These are phyloP conservation scores for Mesocricetus auratus DNA, from an alignment of 2,113 vertebrate species.

Conservation along the genomic window DNA sequence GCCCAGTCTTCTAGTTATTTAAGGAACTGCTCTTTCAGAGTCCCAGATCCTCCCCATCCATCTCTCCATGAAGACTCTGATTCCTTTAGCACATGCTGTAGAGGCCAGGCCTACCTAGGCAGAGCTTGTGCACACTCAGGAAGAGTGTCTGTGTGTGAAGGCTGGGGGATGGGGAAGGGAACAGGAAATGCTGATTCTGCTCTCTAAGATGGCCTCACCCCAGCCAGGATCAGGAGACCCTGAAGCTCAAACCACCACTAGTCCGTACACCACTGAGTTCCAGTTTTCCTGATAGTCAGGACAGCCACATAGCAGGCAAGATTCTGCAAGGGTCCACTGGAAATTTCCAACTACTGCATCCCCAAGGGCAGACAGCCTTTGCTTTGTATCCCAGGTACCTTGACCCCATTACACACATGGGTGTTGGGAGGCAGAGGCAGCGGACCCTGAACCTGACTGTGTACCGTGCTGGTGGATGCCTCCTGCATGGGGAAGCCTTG, in stretches of 20 bases:
- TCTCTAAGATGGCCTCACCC: too few species aligned
- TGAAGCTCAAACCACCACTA: not conserved
- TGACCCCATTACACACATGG: not conserved
- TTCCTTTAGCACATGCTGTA: not conserved
- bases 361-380: not conserved
- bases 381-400: fast-evolving
- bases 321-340: not conserved
- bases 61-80: not conserved
- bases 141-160: fast-evolving
- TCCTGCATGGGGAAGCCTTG: not conserved
- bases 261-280: too few species aligned
- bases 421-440: not conserved
- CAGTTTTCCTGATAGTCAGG: not conserved
- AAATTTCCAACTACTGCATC: too few species aligned
- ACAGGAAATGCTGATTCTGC: not conserved
- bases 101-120: not conserved
- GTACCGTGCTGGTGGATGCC: not conserved
- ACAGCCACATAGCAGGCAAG: not conserved
- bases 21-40: not conserved
- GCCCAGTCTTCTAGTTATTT: not conserved
- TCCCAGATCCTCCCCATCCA: not conserved
- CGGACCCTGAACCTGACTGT: not conserved
- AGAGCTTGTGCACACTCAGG: not conserved
- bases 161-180: not conserved
- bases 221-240: fast-evolving